A percentile compares a stretch with the other conserved stretches of the same genome.
phyloP scores from a whole-genome alignment of 2,113 vertebrate genomes.

The Dipodomys stephensi region DNA sequence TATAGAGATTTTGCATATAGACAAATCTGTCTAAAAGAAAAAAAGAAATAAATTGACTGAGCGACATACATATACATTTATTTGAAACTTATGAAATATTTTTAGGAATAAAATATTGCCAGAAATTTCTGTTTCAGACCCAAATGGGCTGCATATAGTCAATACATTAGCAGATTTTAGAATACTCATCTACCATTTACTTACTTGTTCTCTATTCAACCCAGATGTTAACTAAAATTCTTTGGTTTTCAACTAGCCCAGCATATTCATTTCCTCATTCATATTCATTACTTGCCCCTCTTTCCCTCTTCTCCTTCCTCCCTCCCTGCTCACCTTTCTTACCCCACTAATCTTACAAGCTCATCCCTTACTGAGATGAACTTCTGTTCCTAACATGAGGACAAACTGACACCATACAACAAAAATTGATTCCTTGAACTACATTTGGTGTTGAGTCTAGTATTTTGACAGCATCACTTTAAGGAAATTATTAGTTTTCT shows the following conservation, averaged over 20 bases:
- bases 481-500: constrained; percentile 51
- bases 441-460: background rate
- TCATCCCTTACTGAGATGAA: background rate
- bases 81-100: background rate
- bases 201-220: constrained; percentile 5
- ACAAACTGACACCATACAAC: background rate
- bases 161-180: background rate
- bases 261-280: background rate
- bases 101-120: background rate
- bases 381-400: background rate
- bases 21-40: background rate
- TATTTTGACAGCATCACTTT: constrained; percentile 43
- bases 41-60: background rate
- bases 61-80: background rate
- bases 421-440: background rate
- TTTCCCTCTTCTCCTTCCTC: background rate
- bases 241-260: background rate
- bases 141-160: background rate
- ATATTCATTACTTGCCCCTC: background rate
- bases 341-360: background rate
- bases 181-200: constrained; percentile 19
- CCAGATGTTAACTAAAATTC: constrained; percentile 30
- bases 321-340: too few relatives aligned
- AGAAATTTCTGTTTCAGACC: constrained; percentile 12
- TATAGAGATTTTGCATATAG: background rate